Conservation (phyloP, 2,888 invertebrate genomes). For the Zelleria hepariella region DNA sequence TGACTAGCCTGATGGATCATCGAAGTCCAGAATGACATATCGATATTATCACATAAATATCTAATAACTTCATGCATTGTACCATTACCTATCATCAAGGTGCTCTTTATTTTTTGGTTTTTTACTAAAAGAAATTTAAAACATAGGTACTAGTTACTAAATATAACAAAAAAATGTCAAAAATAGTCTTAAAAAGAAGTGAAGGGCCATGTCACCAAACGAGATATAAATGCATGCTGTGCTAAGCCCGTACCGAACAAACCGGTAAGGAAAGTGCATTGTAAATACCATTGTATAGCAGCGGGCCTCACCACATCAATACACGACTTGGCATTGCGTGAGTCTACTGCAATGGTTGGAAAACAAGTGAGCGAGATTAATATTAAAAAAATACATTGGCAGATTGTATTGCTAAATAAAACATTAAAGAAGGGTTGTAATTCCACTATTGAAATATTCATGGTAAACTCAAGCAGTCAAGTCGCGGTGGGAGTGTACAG, state of each 20-base stretch:
- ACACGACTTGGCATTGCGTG: background rate
- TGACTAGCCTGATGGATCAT: no score
- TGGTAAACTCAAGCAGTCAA: background rate
- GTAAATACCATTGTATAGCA: background rate
- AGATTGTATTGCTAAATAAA: background rate
- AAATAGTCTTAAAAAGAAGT: background rate
- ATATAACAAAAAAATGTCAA: background rate
- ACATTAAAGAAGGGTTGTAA: background rate
- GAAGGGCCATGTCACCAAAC: background rate
- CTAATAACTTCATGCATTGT: background rate
- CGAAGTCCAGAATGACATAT: no score
- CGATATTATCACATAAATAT: background rate
- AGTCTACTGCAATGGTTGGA: background rate
- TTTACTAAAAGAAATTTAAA: background rate
- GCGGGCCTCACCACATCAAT: background rate
- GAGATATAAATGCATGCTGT: background rate
- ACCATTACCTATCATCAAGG: background rate
- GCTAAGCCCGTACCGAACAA: background rate
- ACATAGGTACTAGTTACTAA: background rate
- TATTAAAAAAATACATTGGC: no score
- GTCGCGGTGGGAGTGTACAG: background rate
- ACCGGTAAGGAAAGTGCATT: background rate
- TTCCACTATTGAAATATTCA: background rate
- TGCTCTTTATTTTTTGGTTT: background rate
- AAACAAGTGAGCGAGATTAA: no score